Evolutionary conservation across 2,888 invertebrate genomes (phyloP).

Genomic region (Troides oblongomaculatus): DNA sequence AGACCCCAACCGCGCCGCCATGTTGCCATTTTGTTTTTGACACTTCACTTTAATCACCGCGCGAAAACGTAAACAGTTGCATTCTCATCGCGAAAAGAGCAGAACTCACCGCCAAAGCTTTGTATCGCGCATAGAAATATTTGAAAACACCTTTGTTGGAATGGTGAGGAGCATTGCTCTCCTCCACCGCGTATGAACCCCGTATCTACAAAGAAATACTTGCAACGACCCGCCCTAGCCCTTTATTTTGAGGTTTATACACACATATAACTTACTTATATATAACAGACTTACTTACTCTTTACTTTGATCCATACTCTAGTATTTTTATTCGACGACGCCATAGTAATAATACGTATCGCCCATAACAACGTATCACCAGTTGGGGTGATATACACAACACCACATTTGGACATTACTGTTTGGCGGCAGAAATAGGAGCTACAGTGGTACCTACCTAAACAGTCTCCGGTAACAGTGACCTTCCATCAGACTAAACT

Average conservation of each 20-base stretch:
- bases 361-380: too few species aligned
- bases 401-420: too few species aligned
- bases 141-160: conserved; percentile 43
- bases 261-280: not conserved
- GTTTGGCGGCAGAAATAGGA: too few species aligned
- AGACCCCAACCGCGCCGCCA: conserved; percentile 46
- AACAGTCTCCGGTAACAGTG: too few species aligned
- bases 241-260: not conserved
- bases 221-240: conserved; percentile 5
- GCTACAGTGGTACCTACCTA: too few species aligned
- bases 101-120: conserved; percentile 46
- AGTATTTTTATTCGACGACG: too few species aligned
- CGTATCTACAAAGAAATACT: conserved; percentile 25
- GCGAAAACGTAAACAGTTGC: conserved; percentile 70
- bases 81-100: conserved; percentile 75
- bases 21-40: conserved; percentile 73
- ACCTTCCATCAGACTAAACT: too few species aligned
- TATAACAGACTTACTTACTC: too few species aligned
- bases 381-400: too few species aligned
- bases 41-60: conserved; percentile 79
- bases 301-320: too few species aligned
- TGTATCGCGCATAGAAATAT: conserved; percentile 44
- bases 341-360: too few species aligned
- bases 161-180: conserved; percentile 40
- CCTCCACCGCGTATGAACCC: conserved; percentile 24